Conservation (phyloP, 2,888 invertebrate genomes). For the Aplocera efformata region DNA sequence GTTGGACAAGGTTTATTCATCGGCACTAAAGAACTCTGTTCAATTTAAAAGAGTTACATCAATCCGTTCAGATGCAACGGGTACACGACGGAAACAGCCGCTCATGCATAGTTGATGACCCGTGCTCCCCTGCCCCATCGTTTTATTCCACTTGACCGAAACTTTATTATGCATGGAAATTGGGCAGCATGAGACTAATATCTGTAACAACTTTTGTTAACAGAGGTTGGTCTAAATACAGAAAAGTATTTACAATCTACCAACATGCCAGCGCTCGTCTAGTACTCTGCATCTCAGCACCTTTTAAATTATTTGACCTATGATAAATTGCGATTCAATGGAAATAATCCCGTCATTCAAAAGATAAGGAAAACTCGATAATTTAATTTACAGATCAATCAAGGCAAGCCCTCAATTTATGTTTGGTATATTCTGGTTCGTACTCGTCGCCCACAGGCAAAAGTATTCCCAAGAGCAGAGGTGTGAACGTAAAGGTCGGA, state of each 20-base stretch:
- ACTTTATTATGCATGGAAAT: slow-evolving; percentile 4
- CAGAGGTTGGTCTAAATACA: too few relatives aligned
- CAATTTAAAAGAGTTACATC: slow-evolving; percentile 2
- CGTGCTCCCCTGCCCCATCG: slow-evolving; percentile 28
- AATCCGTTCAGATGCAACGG: slow-evolving; percentile 23
- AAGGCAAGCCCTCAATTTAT: too few relatives aligned
- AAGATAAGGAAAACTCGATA: too few relatives aligned
- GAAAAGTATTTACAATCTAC: too few relatives aligned
- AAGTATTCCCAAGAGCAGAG: slow-evolving; percentile 26
- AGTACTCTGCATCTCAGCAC: too few relatives aligned
- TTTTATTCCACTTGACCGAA: slow-evolving; percentile 8
- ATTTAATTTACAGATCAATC: too few relatives aligned
- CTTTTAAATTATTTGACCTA: too few relatives aligned
- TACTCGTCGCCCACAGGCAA: slow-evolving; percentile 8
- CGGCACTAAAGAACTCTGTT: too few relatives aligned
- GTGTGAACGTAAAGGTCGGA: slow-evolving; percentile 25
- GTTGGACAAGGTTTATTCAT: too few relatives aligned
- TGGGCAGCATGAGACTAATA: slow-evolving; percentile 8
- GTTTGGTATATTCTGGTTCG: not conserved
- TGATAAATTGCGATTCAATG: too few relatives aligned
- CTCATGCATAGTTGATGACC: slow-evolving; percentile 58
- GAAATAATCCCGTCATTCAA: too few relatives aligned
- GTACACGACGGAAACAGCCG: slow-evolving; percentile 46
- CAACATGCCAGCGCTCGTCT: too few relatives aligned
- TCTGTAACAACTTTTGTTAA: not conserved